Evolutionary conservation across 2,888 invertebrate genomes (phyloP), one percentile per base, ranked within the genome.

Genomic region (Nephrotoma guestfalica): DNA sequence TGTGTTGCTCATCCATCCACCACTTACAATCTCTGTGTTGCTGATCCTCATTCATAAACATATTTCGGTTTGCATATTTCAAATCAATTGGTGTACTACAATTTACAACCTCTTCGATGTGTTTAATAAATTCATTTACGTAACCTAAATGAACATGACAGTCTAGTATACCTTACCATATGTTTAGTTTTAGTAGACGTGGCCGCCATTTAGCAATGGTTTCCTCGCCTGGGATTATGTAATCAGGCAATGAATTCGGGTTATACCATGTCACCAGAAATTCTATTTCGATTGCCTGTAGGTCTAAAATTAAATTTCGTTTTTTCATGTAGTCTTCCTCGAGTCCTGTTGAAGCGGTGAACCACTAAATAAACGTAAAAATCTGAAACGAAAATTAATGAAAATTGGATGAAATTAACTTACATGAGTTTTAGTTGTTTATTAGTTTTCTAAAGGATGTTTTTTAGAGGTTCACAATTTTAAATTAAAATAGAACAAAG

Each of bases 11-110:
- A n/a, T n/a, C n/a, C n/a, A n/a, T n/a, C n/a, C n/a, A n/a, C n/a
- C n/a, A n/a, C 88, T 88, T 90, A 93, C 96, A 93, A 92, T 99
- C 99, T 91, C 96, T 97, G 86, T 96, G 93, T 88, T 95, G 96
- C 92, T 97, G 97, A 88, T 99, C 99, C 90, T 99, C 99, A 90
- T 99, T 99, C 86, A 96, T 94, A 89, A 94, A 99, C 96, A 98
- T 97, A 90, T 99, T 99, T n/a, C n/a, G 0, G 99, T 99, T 90
- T 98, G 96, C 98, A 99, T 99, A 90, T 99, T 99, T 99, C 99
- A 99, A 88, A 99, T 97, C 42, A 99, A 92, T 91, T 99, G 99
- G 91, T 99, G 99, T 0, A 98, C 98, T 0, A 99, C 96, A 41
- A 99, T 95, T 92, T 99, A 99, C 0, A 99, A 99, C 88, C 97